Evolutionary conservation across 2,888 invertebrate genomes (phyloP), one percentile per base, ranked within the genome.

Genomic region (Drosophila falleni): DNA sequence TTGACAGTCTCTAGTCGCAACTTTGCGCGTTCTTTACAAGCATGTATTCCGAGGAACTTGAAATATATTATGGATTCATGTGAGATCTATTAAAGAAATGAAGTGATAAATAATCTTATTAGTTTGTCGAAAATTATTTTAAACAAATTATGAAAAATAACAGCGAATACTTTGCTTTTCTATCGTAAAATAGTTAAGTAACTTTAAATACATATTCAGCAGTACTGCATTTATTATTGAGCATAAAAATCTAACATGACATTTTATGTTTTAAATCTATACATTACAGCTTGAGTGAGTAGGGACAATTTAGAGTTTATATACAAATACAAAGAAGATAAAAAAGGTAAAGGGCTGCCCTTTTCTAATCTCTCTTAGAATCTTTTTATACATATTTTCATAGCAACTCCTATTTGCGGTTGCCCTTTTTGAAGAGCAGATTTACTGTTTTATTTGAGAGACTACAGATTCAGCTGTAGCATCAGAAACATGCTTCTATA

Each of bases 401-500:
- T 19, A 1, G 9, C 19, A 29, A 13, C 35, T 46, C 26, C 39
- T 10, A 35, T 58, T 46, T 47, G 35, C 13, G 23, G 29, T 55
- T 55, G 33, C 2, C 39, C 10, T 41, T 47, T 11, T 66, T 0
- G 5, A 26, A 23, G 23, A 23, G 26, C 4, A 64, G 37, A 23
- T n/a, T 23, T 42, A 6, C 26, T 62, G 33, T 10, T 13, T 9
- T 16, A 15, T 9, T 19, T 16, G 19, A 5, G 9, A 31, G 33
- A 33, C 19, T 19, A 16, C 29, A 16, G 39, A 29, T 11, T 49
- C 16, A 11, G 10, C 15, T 31, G 5, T 11, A 11, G 15, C 26
- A 39, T 39, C 53, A 15, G 10, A 16, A 16, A 15, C n/a, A 51
- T 13, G 41, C n/a, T 60, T 59, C 41, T 72, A 59, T 35, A 51